Conservation (phyloP, 2,113 vertebrate genomes). For the Entomyzon cyanotis region DNA sequence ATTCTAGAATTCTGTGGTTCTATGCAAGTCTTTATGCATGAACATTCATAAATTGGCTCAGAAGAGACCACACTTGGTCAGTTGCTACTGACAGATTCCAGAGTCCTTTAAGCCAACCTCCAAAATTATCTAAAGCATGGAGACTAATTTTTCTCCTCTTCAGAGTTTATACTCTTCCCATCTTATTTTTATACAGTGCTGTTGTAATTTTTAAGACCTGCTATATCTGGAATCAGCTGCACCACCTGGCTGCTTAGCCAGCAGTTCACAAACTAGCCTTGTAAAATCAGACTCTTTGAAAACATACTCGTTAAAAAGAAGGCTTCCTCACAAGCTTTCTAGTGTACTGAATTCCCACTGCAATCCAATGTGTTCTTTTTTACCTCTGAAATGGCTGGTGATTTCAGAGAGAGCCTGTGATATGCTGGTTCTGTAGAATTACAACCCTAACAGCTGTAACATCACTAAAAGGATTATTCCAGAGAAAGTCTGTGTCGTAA, state of each 20-base stretch:
- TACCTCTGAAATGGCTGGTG: background rate
- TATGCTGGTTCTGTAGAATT: conserved; percentile 40
- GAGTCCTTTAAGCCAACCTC: background rate
- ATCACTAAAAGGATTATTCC: conserved; percentile 23
- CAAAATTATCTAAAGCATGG: background rate
- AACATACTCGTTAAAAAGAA: conserved; percentile 10
- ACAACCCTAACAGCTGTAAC: conserved; percentile 20
- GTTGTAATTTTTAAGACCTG: conserved; percentile 28
- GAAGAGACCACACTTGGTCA: background rate
- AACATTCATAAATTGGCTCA: background rate
- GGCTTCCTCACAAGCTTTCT: background rate
- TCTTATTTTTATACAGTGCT: conserved; percentile 5
- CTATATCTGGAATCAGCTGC: conserved; percentile 16
- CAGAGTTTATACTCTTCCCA: background rate
- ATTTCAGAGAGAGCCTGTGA: conserved; percentile 21
- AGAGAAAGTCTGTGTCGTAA: background rate
- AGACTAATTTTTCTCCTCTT: background rate
- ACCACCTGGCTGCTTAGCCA: conserved; percentile 48
- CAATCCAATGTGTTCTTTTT: background rate
- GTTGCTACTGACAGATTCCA: background rate
- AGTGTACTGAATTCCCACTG: background rate
- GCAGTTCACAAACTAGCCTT: conserved; percentile 33
- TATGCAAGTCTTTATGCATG: background rate
- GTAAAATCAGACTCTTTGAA: conserved; percentile 35
- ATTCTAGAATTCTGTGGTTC: background rate